Base-by-base conservation (phyloP, 2,113 vertebrate genomes). In the Tetrao urogallus region DNA sequence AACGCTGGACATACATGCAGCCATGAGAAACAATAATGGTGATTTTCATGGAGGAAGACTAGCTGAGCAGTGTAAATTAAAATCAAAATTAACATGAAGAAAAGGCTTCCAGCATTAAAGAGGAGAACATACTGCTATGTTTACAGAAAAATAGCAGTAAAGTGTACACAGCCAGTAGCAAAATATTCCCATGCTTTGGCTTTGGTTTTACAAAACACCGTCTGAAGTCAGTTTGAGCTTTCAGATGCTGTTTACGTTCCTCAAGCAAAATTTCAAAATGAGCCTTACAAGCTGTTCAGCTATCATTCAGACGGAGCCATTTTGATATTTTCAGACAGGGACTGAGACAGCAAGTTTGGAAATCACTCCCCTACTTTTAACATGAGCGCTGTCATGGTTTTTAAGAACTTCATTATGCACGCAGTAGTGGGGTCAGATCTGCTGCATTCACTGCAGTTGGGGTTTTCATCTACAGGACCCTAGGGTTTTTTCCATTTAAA, bases 181-280 rank as follows among this genome's bases (percentile, higher is more conserved):
- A 91, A 93, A 94, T 28, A 76, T 17, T 89, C 78, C 22, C 70
- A 10, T 78, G 72, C 63, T n/a, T 58, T 95, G 96, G 96, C 92
- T 95, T 70, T 58, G 74, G 40, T 70, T 93, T 86, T 70, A 63
- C n/a, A 77, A 38, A 90, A 58, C 73, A 70, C 32, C 83, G 71
- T 87, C 76, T 82, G 52, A 85, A 95, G 82, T 87, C 87, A 92
- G 87, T 89, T 96, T 91, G 96, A 10, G 4, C 63, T 89, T 93
- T 96, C 94, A 94, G 95, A 95, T 93, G 94, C 91, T 96, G 87
- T 96, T 94, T 95, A 80, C 63, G 71, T 93, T 93, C 89, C 95
- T 74, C 57, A 80, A 89, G 30, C 95, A 90, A 77, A 96, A 48
- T 42, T 69, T 63, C 81, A 66, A 78, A 48, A 61, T 21, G 82